A percentile compares a stretch with the other conserved stretches of the same genome.
These are phyloP conservation scores for Bufo gargarizans DNA, from an alignment of 2,113 vertebrate genomes.

Conservation along the genomic window DNA sequence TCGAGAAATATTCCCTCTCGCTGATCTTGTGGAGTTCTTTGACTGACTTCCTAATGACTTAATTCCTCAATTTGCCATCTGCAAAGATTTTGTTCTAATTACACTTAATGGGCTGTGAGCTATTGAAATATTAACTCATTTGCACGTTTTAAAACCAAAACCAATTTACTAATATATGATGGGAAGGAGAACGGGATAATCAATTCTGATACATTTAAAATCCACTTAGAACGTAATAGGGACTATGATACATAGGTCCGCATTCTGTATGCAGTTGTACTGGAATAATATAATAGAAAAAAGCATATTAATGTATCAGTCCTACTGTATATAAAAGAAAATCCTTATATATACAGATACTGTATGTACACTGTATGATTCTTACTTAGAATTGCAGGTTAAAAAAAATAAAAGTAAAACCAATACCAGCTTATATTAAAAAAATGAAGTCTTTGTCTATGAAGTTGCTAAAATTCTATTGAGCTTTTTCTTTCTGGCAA, in stretches of 20 bases:
- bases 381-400: neutral
- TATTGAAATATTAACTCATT: conserved; percentile 68
- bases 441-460: too few species aligned
- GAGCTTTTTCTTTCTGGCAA: too few species aligned
- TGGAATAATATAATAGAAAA: conserved; percentile 4
- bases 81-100: conserved; percentile 66
- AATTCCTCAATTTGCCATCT: conserved; percentile 67
- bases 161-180: conserved; percentile 65
- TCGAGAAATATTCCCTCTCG: conserved; percentile 56
- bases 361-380: neutral
- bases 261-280: conserved; percentile 51
- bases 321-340: neutral
- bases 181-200: conserved; percentile 62
- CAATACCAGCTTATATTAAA: too few species aligned
- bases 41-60: conserved; percentile 68
- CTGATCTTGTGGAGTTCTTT: conserved; percentile 62
- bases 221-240: conserved; percentile 64
- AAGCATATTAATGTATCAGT: neutral
- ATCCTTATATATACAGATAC: neutral
- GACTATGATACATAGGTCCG: conserved; percentile 58
- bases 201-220: conserved; percentile 60
- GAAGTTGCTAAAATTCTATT: too few species aligned
- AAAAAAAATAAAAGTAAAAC: too few species aligned
- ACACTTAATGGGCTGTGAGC: conserved; percentile 68
- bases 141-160: conserved; percentile 63